Percentiles rank a stretch among this genome's conserved stretches.
These are phyloP conservation scores for Agelas oroides DNA, from an alignment of 37 sponge, comb jelly and placozoan species.

Conservation along the genomic window DNA sequence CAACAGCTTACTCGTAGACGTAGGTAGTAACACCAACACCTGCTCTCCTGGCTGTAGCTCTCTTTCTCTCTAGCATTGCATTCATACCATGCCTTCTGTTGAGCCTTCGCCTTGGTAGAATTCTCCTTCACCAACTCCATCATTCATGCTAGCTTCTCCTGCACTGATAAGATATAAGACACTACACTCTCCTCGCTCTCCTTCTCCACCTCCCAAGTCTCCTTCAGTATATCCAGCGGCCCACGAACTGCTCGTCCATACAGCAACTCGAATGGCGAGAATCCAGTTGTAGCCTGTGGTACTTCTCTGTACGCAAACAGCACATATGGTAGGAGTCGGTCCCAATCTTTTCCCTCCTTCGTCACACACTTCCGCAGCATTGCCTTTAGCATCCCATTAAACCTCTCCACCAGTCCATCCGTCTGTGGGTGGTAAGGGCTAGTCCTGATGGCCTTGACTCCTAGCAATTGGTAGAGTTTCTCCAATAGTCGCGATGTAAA, in stretches of 20 bases:
- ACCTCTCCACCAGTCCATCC: constrained; percentile 63
- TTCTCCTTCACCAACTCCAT: constrained; percentile 33
- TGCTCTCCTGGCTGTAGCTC: constrained; percentile 35
- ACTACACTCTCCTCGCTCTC: constrained; percentile 28
- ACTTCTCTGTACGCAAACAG: constrained; percentile 66
- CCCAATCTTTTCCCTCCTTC: constrained; percentile 41
- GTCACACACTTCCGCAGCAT: constrained; percentile 27
- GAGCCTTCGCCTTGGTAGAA: constrained; percentile 15
- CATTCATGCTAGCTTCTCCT: constrained; percentile 26
- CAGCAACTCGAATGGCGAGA: constrained; percentile 62
- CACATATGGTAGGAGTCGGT: constrained; percentile 39
- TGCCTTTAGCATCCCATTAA: constrained; percentile 47
- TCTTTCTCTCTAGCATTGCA: constrained; percentile 12
- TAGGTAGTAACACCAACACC: constrained; percentile 47
- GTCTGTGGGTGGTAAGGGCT: constrained; percentile 72
- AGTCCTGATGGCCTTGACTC: constrained; percentile 42
- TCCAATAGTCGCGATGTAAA: constrained; percentile 36
- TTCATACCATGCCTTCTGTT: constrained; percentile 56
- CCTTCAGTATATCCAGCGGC: constrained; percentile 60
- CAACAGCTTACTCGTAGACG: constrained; percentile 13
- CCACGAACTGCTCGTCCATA: constrained; percentile 57
- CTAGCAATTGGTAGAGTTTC: constrained; percentile 42
- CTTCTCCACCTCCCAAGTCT: constrained; percentile 36
- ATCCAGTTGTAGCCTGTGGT: constrained; percentile 51
- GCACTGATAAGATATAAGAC: constrained; percentile 31